These are phyloP conservation scores for Empidonax alnorum DNA, from an alignment of 2,113 vertebrate species.

Conservation along the genomic window DNA sequence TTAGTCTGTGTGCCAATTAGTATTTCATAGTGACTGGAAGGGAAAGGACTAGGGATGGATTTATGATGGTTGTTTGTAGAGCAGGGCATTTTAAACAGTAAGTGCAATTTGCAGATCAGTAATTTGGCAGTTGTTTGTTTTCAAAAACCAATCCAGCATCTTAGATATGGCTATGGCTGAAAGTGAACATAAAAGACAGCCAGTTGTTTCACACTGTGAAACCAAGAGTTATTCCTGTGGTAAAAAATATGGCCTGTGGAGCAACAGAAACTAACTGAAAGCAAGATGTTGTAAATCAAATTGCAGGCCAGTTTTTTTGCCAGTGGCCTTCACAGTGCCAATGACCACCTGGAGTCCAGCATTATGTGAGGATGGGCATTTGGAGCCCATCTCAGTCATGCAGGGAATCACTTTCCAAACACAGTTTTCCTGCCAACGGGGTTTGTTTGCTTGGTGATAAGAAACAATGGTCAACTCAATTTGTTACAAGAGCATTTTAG, in stretches of 20 bases:
- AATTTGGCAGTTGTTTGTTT: not conserved
- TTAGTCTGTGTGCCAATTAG: not conserved
- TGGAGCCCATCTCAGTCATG: not conserved
- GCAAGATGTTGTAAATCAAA: not conserved
- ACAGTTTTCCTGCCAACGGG: slow-evolving; percentile 16
- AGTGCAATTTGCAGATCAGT: not conserved
- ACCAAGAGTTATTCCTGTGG: not conserved
- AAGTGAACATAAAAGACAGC: not conserved
- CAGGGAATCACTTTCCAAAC: not conserved
- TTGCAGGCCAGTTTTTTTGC: not conserved
- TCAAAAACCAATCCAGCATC: not conserved
- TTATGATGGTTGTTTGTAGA: not conserved
- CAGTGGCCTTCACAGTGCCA: not conserved
- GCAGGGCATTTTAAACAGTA: not conserved
- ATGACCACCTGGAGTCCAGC: not conserved
- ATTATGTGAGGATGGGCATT: not conserved
- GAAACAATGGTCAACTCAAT: slow-evolving; percentile 39
- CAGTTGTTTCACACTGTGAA: not conserved
- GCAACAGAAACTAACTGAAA: not conserved
- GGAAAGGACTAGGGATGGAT: not conserved
- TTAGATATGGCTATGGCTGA: not conserved
- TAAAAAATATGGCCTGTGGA: not conserved
- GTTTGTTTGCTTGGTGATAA: slow-evolving; percentile 55
- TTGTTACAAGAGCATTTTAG: slow-evolving; percentile 28
- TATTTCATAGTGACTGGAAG: not conserved